Conservation (phyloP, 1,140 invertebrate species). For the Lithobius niger region DNA sequence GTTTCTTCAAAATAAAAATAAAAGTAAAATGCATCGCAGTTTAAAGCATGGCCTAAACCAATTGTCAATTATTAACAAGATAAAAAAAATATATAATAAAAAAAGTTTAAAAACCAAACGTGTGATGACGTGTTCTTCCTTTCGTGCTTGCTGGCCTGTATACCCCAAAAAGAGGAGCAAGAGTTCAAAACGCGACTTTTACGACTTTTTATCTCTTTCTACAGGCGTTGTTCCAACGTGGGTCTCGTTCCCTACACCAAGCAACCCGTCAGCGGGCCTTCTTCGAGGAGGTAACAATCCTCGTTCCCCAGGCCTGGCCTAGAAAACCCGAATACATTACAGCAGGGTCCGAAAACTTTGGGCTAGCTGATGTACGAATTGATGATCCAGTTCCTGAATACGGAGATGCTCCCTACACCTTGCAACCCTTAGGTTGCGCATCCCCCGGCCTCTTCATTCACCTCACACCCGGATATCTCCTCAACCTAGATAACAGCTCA, state of each 20-base stretch:
- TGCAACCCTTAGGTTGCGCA: constrained; percentile 27
- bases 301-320: constrained; percentile 22
- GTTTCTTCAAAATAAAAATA: no score
- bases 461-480: constrained; percentile 24
- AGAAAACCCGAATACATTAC: constrained; percentile 7
- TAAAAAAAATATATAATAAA: no score
- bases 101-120: no score
- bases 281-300: constrained; percentile 25
- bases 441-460: constrained; percentile 23
- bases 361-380: constrained; percentile 1
- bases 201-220: no score
- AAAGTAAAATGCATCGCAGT: no score
- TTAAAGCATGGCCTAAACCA: no score
- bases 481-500: constrained; percentile 11
- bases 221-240: no score
- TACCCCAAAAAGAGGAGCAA: no score
- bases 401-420: constrained; percentile 26
- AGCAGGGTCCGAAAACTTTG: constrained; percentile 7
- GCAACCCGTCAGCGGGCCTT: constrained; percentile 23
- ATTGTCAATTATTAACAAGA: no score
- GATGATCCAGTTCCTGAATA: constrained; percentile 13
- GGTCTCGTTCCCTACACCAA: constrained; percentile 18
- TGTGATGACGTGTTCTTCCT: no score
- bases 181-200: no score
- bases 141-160: no score